These are phyloP conservation scores for Epinephelus lanceolatus DNA, from an alignment of 2,113 vertebrate genomes.

Conservation along the genomic window DNA sequence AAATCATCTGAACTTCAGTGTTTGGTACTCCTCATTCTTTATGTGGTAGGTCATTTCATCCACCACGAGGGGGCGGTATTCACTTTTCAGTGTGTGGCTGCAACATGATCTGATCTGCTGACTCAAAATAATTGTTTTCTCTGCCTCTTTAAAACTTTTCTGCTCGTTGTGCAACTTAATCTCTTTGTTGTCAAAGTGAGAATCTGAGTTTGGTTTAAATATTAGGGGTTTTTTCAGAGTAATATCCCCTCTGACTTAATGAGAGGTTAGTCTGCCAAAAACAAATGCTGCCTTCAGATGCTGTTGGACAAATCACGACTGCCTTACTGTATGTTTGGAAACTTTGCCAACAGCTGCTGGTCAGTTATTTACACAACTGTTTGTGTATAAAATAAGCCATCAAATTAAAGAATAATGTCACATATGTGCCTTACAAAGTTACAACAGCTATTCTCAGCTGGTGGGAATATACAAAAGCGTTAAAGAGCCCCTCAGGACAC, in stretches of 20 bases:
- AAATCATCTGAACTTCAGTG: constrained; percentile 55
- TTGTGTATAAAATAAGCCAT: background rate
- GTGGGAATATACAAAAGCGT: too few relatives aligned
- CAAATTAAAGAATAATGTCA: background rate
- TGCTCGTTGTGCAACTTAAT: background rate
- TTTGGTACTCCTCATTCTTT: background rate
- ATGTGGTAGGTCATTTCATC: background rate
- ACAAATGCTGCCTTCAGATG: constrained; percentile 27
- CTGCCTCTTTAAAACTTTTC: background rate
- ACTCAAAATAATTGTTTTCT: constrained; percentile 7
- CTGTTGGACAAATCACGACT: background rate
- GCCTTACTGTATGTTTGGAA: background rate
- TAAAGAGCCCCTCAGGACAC: background rate
- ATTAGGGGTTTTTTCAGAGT: background rate
- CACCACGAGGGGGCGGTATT: constrained; percentile 58
- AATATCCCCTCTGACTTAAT: background rate
- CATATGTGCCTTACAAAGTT: background rate
- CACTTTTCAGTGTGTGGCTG: background rate
- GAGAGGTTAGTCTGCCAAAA: background rate
- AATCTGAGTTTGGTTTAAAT: background rate
- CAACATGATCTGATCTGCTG: background rate
- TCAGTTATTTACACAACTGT: constrained; percentile 23
- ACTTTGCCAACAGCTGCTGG: constrained; percentile 34
- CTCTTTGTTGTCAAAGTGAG: background rate
- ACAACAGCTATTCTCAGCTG: background rate